A percentile compares a stretch with the other conserved stretches of the same genome.
Conservation (phyloP, 2,113 vertebrate genomes). For the Sylvietta virens region DNA sequence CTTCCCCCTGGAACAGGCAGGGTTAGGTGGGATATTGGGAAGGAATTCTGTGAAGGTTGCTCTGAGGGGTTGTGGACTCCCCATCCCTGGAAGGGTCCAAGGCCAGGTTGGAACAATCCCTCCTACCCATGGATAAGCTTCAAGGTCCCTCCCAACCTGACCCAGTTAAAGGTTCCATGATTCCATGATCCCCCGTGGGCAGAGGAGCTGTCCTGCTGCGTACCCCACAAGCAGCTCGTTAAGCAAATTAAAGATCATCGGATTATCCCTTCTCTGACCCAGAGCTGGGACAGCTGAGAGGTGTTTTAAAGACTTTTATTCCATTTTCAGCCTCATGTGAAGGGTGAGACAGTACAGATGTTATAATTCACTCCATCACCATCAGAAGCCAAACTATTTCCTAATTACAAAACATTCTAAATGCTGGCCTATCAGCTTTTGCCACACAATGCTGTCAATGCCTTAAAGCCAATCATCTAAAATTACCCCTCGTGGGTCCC, state of each 20-base stretch:
- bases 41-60: not conserved
- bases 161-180: not conserved
- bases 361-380: no score
- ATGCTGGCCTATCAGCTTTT: no score
- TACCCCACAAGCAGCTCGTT: not conserved
- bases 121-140: not conserved
- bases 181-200: not conserved
- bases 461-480: no score
- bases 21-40: not conserved
- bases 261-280: no score
- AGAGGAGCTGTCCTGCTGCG: not conserved
- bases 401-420: no score
- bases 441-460: no score
- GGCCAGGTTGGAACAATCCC: not conserved
- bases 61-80: not conserved
- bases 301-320: no score
- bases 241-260: not conserved
- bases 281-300: no score
- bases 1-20: not conserved
- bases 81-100: not conserved
- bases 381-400: no score
- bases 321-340: no score
- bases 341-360: no score
- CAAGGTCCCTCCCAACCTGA: not conserved
- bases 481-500: no score